Evolutionary conservation across 2,888 invertebrate genomes (phyloP), one percentile per base, ranked within the genome.

Genomic region (Ypsolopha scabrella): DNA sequence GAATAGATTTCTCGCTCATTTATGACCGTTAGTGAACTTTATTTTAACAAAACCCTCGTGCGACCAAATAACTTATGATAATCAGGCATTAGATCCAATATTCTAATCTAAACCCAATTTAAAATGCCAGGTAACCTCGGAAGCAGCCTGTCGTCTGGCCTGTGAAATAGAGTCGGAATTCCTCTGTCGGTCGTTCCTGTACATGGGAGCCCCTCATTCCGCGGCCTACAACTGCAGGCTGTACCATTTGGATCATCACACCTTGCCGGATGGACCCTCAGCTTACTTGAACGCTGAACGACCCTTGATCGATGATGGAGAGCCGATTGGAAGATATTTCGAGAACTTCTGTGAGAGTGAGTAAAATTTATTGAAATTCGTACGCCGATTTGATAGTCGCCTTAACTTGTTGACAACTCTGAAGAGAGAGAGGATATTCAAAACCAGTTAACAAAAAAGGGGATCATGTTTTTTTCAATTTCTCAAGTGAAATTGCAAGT

Each of bases 81-180:
- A 24, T 4, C 24, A 24, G 24, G 2, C 24, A 24, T 24, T 24
- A 24, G 24, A 24, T 24, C 24, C 24, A 24, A 24, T 24, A 24
- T 24, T 24, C 24, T 24, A 24, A 24, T 24, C 24, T 24, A 24
- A 24, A 24, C 24, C 24, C 24, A 24, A 24, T 24, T 24, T 24
- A 3, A 24, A 24, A 24, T 24, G 24, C 4, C 60, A 91, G 90
- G 93, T 96, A 50, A 95, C 94, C 55, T 95, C 93, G 54, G 94
- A 96, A 67, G 90, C 93, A 0, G 96, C 94, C n/a, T 97, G 97
- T 67, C 90, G 93, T 52, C 82, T 95, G 53, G 96, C 96, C 49
- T 97, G 97, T 74, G 96, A 96, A 79, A 93, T 96, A 54, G 97
- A 97, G 76, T 94, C 93, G 52, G 96, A 97, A 79, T 97, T 97